Percentiles rank a stretch among this genome's conserved stretches.
phyloP scores from a whole-genome alignment of 2,888 invertebrate genomes.

The Protonemura montana region DNA sequence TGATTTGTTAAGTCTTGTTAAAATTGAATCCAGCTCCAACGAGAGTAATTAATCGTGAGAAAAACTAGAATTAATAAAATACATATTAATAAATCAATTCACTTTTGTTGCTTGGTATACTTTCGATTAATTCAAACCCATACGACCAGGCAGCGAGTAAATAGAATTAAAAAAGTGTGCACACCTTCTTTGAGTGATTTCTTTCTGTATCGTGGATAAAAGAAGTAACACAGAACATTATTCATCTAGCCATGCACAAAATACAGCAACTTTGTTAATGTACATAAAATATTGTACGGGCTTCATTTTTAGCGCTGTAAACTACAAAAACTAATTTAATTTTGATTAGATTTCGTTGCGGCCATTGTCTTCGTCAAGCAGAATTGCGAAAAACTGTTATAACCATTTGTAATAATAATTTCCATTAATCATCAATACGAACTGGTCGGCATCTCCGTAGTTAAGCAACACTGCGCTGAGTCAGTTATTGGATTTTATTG shows the following conservation, averaged over 20 bases:
- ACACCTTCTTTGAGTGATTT: background rate
- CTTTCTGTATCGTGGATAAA: background rate
- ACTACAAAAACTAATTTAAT: background rate
- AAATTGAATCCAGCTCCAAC: conserved; percentile 28
- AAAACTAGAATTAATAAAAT: conserved; percentile 39
- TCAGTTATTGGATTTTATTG: no score
- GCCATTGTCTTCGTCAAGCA: background rate
- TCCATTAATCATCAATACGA: no score
- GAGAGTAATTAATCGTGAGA: conserved; percentile 38
- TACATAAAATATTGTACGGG: background rate
- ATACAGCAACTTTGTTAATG: background rate
- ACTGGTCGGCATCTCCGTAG: no score
- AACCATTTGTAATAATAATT: no score
- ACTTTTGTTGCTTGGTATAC: conserved; percentile 5
- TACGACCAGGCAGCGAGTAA: background rate
- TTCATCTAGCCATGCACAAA: background rate
- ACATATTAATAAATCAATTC: conserved; percentile 37
- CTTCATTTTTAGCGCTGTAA: background rate
- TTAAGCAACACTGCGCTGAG: no score
- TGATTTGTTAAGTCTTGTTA: conserved; percentile 33
- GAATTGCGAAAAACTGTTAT: no score
- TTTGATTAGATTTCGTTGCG: background rate
- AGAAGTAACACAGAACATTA: background rate
- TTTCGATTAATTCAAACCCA: background rate
- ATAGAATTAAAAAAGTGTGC: background rate